Base-by-base conservation (phyloP, 2,113 vertebrate genomes). In the Rattus norvegicus region DNA sequence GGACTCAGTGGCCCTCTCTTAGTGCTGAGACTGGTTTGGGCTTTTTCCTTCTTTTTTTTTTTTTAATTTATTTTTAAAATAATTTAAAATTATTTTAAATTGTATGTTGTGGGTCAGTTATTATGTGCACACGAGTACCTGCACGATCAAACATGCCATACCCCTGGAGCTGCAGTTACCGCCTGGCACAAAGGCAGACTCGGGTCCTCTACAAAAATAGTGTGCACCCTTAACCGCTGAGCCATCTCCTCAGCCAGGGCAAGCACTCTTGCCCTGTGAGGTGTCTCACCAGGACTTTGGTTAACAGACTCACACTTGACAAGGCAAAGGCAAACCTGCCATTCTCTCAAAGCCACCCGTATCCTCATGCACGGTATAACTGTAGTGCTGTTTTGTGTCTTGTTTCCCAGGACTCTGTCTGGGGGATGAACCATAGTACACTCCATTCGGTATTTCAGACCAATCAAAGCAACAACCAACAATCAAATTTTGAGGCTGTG, bases 401-500 rank as follows among this genome's bases (percentile, higher is more conserved):
- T 90, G 10, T 96, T 95, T 95, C 95, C 63, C 81, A 99, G 99
- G 99, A 99, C 94, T 99, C 99, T 16, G 99, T 99, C 73, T 99
- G 99, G 99, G 99, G 98, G 1, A 98, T 99, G 98, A 99, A 98
- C 97, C 99, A 99, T 97, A 99, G 99, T 69, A 98, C 99, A 75
- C 98, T 99, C 90, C 99, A 99, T 95, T 98, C 99, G 0, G 99
- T 99, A 94, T 99, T 99, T 98, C 99, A 99, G 98, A 99, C 99
- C 97, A 99, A 99, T 98, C 99, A 99, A 93, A 99, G 98, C 80
- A 99, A 99, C 98, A 99, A 98, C 96, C 99, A 99, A 96, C 99
- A 99, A 97, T 99, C 99, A 90, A 99, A 98, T 95, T 99, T 99
- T 94, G 99, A 99, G 97, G 99, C 99, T 6, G 99, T 99, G 96